Evolutionary conservation across 1,140 invertebrate genomes (phyloP).

Genomic region (Maconellicoccus hirsutus): DNA sequence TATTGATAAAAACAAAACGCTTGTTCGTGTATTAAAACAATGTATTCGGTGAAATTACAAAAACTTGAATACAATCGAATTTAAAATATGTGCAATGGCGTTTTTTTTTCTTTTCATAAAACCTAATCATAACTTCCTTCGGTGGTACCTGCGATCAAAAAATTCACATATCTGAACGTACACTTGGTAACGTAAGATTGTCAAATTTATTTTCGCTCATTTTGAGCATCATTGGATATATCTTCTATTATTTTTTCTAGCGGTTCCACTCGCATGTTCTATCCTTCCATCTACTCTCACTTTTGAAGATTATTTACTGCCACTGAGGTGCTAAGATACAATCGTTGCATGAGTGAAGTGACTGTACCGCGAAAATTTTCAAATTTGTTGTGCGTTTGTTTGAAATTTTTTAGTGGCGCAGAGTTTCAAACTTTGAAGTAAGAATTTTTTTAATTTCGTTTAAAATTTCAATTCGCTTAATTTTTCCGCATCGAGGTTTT

Average conservation of each 20-base stretch:
- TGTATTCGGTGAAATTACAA: too few relatives aligned
- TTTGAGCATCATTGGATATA: background rate
- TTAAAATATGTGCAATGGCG: background rate
- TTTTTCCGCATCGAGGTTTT: too few relatives aligned
- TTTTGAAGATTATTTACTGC: constrained; percentile 10
- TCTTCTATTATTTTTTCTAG: background rate
- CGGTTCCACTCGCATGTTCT: background rate
- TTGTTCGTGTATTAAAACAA: too few relatives aligned
- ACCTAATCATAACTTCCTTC: background rate
- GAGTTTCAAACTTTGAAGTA: background rate
- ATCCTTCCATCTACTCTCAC: background rate
- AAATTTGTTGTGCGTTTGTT: background rate
- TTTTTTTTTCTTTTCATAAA: background rate
- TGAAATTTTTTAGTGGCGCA: background rate
- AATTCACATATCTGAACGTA: background rate
- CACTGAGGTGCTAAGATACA: constrained; percentile 8
- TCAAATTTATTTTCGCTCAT: background rate
- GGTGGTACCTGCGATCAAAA: background rate
- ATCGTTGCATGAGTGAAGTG: background rate
- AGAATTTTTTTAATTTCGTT: background rate
- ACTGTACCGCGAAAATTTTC: background rate
- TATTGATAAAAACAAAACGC: too few relatives aligned
- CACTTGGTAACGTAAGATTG: too few relatives aligned
- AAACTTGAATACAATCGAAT: too few relatives aligned
- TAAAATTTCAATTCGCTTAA: too few relatives aligned